Evolutionary conservation across 1,140 invertebrate species (phyloP).

Genomic region (Limonius californicus): DNA sequence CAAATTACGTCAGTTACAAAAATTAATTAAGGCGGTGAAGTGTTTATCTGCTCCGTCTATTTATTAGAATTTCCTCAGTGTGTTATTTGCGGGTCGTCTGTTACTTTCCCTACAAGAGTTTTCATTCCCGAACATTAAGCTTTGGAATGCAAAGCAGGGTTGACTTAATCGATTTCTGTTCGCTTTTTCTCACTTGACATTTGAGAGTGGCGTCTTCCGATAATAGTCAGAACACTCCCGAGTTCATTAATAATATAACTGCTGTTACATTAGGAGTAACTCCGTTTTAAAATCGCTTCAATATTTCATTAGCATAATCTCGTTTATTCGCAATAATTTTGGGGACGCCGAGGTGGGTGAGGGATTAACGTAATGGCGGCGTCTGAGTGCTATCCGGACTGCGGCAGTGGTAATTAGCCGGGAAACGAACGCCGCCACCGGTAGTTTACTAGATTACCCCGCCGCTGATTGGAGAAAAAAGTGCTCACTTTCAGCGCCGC

Average conservation of each 20-base stretch:
- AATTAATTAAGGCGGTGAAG: too few relatives aligned
- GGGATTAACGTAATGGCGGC: not conserved
- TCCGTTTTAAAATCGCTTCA: not conserved
- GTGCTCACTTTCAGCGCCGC: not conserved
- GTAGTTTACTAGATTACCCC: not conserved
- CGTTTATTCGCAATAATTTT: slow-evolving; percentile 1
- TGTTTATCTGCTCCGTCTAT: too few relatives aligned
- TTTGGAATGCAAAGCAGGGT: too few relatives aligned
- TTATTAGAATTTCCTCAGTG: too few relatives aligned
- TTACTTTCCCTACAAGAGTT: too few relatives aligned
- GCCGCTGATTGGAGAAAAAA: not conserved
- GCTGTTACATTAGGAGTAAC: not conserved
- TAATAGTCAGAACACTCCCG: not conserved
- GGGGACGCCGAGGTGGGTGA: not conserved
- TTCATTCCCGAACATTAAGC: too few relatives aligned
- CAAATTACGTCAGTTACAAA: too few relatives aligned
- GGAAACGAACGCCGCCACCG: not conserved
- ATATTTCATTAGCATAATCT: slow-evolving; percentile 1
- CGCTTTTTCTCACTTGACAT: too few relatives aligned
- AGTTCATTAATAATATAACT: not conserved
- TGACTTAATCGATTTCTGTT: too few relatives aligned
- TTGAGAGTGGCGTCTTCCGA: too few relatives aligned
- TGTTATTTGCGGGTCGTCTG: too few relatives aligned
- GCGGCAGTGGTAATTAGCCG: slow-evolving; percentile 1
- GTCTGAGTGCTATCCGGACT: slow-evolving; percentile 1